Base-by-base conservation (phyloP, 2,888 invertebrate genomes). In the Serripes groenlandicus region DNA sequence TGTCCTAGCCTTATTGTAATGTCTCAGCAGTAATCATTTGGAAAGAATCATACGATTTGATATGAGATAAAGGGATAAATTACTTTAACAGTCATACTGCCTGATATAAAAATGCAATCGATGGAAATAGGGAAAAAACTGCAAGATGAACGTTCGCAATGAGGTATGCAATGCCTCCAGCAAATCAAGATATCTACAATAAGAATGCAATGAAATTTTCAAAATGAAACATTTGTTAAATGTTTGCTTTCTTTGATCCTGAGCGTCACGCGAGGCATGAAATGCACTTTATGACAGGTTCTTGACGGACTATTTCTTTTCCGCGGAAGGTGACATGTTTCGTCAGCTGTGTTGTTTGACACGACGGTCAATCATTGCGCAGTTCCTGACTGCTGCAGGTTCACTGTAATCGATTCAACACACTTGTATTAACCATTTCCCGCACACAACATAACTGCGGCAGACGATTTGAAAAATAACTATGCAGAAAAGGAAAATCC, bases 271-370 rank as follows among this genome's bases (percentile, higher is more conserved):
- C 71, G 23, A 71, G 56, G 56, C 54, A 34, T 56, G 71, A 54
- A 56, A 71, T 71, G 71, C 56, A 54, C 56, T 35, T 84, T 78
- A 82, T 86, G 83, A 78, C 83, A 73, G 68, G 73, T 37, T 28
- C 75, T 70, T 78, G 75, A 76, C 73, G 81, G 72, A 83, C 86
- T 83, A 83, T 80, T 86, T 83, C 83, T 75, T 78, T 71, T 37
- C 64, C 42, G 82, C 83, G 81, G 75, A 73, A 23, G 83, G 52
- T 88, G 84, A 88, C 83, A 76, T 76, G 79, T 78, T 78, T 78
- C 81, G 88, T 87, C 88, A 88, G 88, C 88, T 88, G 88, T 54
- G 49, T n/a, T 62, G 58, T 66, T 75, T 86, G 86, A 84, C 84
- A 84, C 81, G 75, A 62, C 81, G 81, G 84, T 84, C 86, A 81